These are phyloP conservation scores for Oryzaephilus surinamensis DNA, from an alignment of 1,140 invertebrate genomes.

Conservation along the genomic window DNA sequence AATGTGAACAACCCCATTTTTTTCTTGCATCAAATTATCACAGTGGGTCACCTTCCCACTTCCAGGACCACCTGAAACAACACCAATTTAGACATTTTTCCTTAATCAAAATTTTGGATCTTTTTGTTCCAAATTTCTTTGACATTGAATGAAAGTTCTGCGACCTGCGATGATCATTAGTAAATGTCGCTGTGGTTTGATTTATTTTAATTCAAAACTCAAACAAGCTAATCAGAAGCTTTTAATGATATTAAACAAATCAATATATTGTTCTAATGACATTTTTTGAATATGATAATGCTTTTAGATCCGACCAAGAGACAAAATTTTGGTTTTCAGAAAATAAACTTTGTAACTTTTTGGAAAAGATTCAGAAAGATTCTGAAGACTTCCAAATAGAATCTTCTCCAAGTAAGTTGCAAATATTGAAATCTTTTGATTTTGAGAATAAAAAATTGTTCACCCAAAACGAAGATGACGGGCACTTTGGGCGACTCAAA, in stretches of 20 bases:
- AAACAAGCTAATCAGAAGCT: no score
- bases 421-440: neutral
- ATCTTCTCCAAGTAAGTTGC: neutral
- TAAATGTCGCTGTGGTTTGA: no score
- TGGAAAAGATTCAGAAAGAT: neutral
- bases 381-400: neutral
- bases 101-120: neutral
- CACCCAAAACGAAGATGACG: slow-evolving; percentile 78
- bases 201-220: no score
- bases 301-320: no score
- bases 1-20: slow-evolving; percentile 71
- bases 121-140: no score
- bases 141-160: no score
- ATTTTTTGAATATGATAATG: no score
- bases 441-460: no score
- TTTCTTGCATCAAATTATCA: slow-evolving; percentile 77
- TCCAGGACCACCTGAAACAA: slow-evolving; percentile 63
- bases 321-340: no score
- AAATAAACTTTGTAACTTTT: neutral
- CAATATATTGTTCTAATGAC: no score
- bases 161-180: no score
- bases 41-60: slow-evolving; percentile 89
- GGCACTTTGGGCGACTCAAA: slow-evolving; percentile 73
- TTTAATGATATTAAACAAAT: no score
- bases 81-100: slow-evolving; percentile 2